Evolutionary conservation across 2,113 vertebrate genomes (phyloP).

Genomic region (Speoplatyrhinus poulsoni): DNA sequence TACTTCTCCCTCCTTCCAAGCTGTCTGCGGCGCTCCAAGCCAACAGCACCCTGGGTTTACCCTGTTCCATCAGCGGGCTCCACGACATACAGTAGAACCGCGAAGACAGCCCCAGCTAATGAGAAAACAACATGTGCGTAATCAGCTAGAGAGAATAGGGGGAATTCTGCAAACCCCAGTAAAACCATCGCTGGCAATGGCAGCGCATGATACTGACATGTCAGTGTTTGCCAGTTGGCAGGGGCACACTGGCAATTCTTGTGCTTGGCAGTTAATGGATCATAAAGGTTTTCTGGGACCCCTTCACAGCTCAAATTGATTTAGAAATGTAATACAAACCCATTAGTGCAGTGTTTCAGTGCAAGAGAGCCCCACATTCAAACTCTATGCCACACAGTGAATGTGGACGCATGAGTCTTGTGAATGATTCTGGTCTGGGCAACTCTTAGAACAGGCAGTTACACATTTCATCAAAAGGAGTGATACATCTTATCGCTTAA

Average conservation of each 20-base stretch:
- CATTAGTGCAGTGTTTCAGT: constrained; percentile 62
- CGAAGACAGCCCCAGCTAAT: constrained; percentile 52
- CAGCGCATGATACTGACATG: constrained; percentile 46
- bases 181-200: constrained; percentile 51
- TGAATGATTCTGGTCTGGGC: constrained; percentile 51
- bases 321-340: constrained; percentile 67
- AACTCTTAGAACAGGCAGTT: constrained; percentile 36
- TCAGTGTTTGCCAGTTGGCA: constrained; percentile 63
- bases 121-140: constrained; percentile 67
- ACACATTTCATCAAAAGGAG: constrained; percentile 54
- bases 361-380: constrained; percentile 53
- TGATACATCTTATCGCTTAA: constrained; percentile 64
- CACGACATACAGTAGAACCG: constrained; percentile 44
- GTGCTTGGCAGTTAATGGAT: constrained; percentile 62
- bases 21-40: constrained; percentile 62
- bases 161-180: constrained; percentile 58
- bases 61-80: constrained; percentile 58
- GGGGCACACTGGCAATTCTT: constrained; percentile 49
- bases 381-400: constrained; percentile 43
- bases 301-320: constrained; percentile 67
- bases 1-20: constrained; percentile 62
- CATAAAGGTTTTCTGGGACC: constrained; percentile 68
- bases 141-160: constrained; percentile 50
- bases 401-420: constrained; percentile 29
- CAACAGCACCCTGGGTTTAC: constrained; percentile 48